Conservation (phyloP, 2,797 vertebrate species). For the Ambastaia sidthimunki region DNA sequence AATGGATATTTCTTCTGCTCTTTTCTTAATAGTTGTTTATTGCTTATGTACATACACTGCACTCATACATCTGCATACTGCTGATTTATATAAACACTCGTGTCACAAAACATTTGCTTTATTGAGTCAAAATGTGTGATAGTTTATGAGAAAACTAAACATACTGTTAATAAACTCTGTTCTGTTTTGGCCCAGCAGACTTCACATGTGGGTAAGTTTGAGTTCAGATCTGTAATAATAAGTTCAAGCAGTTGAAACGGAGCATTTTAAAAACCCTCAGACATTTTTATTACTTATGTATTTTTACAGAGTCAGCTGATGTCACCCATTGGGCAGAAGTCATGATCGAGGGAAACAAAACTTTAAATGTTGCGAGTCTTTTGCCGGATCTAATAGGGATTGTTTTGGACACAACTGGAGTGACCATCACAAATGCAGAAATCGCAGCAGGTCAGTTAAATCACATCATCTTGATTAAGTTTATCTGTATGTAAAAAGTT, state of each 20-base stretch:
- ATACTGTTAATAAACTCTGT: background rate
- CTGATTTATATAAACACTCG: background rate
- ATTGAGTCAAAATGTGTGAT: too few relatives aligned
- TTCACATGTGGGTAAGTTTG: conserved; percentile 50
- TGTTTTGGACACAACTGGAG: conserved; percentile 1
- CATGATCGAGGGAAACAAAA: conserved; percentile 61
- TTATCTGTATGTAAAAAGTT: background rate
- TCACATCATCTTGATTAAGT: background rate
- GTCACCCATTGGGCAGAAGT: conserved; percentile 53
- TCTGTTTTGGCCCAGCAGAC: conserved; percentile 34
- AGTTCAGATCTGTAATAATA: background rate
- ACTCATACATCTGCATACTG: background rate
- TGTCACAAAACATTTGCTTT: background rate
- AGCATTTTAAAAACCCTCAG: background rate
- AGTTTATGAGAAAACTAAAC: background rate
- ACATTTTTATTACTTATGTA: too few relatives aligned
- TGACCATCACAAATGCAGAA: conserved; percentile 50
- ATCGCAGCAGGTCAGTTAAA: conserved; percentile 49
- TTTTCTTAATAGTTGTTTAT: too few relatives aligned
- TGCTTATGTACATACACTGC: background rate
- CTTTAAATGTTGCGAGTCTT: conserved; percentile 47
- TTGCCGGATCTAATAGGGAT: conserved; percentile 1
- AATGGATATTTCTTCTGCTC: background rate
- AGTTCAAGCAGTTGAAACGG: background rate
- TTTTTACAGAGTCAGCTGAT: conserved; percentile 26